A percentile compares a stretch with the other conserved stretches of the same genome.
Evolutionary conservation across 2,888 invertebrate species (phyloP).

Genomic region (Lepas anatifera): DNA sequence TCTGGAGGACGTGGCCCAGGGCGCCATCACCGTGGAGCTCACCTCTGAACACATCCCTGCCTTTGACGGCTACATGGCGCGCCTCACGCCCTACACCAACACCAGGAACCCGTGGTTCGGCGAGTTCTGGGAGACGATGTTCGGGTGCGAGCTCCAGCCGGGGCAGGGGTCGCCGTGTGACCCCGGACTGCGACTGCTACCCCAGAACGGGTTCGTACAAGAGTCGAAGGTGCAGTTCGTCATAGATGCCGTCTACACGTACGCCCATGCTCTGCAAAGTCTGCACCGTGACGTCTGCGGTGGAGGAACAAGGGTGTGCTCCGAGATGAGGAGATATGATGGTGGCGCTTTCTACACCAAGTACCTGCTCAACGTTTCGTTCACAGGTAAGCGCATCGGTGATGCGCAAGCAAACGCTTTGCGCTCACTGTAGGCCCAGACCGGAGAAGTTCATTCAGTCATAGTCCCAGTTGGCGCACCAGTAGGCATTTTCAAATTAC

Average conservation of each 20-base stretch:
- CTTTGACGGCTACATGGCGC: slow-evolving; percentile 55
- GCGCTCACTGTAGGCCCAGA: no score
- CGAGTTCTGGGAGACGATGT: slow-evolving; percentile 60
- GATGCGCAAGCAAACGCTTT: no score
- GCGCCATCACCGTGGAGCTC: slow-evolving; percentile 58
- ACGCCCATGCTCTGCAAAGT: slow-evolving; percentile 50
- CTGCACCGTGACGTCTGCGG: slow-evolving; percentile 44
- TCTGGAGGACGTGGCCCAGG: slow-evolving; percentile 52
- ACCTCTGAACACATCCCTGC: slow-evolving; percentile 30
- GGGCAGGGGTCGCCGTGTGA: no score
- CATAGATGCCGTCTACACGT: slow-evolving; percentile 57
- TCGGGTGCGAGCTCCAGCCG: no score
- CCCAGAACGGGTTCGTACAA: slow-evolving; percentile 39
- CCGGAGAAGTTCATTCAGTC: no score
- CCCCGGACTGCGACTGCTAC: slow-evolving; percentile 37
- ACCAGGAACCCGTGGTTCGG: slow-evolving; percentile 58
- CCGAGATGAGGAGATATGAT: slow-evolving; percentile 48
- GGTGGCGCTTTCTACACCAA: slow-evolving; percentile 54
- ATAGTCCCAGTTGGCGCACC: no score
- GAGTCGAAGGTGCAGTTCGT: slow-evolving; percentile 53
- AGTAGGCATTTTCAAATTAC: no score
- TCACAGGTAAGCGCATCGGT: slow-evolving; percentile 55
- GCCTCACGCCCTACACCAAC: slow-evolving; percentile 45
- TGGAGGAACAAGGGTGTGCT: slow-evolving; percentile 37
- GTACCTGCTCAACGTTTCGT: slow-evolving; percentile 59